Base-by-base conservation (phyloP, 2,888 invertebrate species). In the Amorpha juglandis region DNA sequence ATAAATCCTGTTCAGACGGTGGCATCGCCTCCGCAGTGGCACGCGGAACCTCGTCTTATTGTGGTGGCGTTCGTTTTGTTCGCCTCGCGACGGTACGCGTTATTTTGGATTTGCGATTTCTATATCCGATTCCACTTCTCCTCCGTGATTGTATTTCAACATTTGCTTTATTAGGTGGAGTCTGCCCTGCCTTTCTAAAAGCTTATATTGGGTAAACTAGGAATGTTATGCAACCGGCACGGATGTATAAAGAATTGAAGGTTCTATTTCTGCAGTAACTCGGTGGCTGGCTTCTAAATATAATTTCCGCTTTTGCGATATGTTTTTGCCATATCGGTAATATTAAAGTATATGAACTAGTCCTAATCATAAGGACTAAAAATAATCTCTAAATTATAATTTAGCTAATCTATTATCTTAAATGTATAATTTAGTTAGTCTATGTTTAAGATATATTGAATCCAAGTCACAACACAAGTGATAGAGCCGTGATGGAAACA, bases 11-110 rank as follows among this genome's bases (percentile, higher is more conserved):
- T 80, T 78, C 73, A 80, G 83, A 81, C 80, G 75, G 79, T 83
- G 82, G 85, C 82, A 82, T 84, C 64, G 64, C 64, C 48, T 58
- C 64, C 81, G 80, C 79, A 77, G 78, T 79, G 89, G 91, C 87
- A 90, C 88, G 91, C 90, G 90, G 91, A 90, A 91, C 89, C 82
- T 87, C 77, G 88, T 90, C 89, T 91, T 91, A 90, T 91, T 91
- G 89, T 90, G 79, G 79, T 75, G 74, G 72, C 82, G 81, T 86
- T 90, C 82, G 88, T 90, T 91, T 91, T 88, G 86, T 86, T 88
- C 83, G 78, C 75, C 74, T 71, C 73, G 71, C 77, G 83, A 78
- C 81, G 79, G 79, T 79, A 78, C 81, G 90, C 81, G 90, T 86
- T 90, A 91, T 91, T 91, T 90, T 83, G 80, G 88, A 84, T 83